Base-by-base conservation (phyloP, 2,797 vertebrate species). In the Loris lydekkerianus region DNA sequence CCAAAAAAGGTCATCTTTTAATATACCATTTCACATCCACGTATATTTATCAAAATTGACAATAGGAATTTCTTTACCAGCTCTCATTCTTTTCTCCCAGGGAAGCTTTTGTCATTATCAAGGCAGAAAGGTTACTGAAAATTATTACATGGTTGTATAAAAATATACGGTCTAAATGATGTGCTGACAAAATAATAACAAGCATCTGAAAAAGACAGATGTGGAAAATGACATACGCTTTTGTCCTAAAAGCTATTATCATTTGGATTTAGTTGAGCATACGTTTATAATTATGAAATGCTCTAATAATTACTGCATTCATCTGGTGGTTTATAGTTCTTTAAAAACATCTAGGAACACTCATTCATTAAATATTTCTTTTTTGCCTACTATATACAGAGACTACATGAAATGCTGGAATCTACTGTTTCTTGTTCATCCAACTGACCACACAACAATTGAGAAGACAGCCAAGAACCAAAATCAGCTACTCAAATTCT, bases 171-270 rank as follows among this genome's bases (percentile, higher is more conserved):
- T 63, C 27, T 43, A 76, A 31, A 84, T 73, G 73, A 67, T 49
- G 46, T 23, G 60, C 15, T 84, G 60, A 72, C 34, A 87, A 70
- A 86, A 87, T 58, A 82, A 73, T 82, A 49, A 88, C 40, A 93
- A 91, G 29, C n/a, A 43, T 91, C 87, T 90, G 67, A 92, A 88
- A 89, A 90, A 81, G 34, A 10, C 20, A 86, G 60, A 37, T 73
- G 56, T 61, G 56, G 25, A 69, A 61, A 85, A 92, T 49, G 78
- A 63, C 1, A 9, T 78, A 29, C 27, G 7, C 21, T 34, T 84
- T 80, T 91, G 65, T 58, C 25, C 65, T 96, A 49, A 82, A 49
- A 58, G 34, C 8, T 75, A 29, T 72, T 53, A 67, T 34, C 49
- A 65, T 70, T 90, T 88, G 73, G 31, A 77, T 86, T 88, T 91